Base-by-base conservation (phyloP, 2,888 invertebrate genomes). In the Agonopterix arenella region DNA sequence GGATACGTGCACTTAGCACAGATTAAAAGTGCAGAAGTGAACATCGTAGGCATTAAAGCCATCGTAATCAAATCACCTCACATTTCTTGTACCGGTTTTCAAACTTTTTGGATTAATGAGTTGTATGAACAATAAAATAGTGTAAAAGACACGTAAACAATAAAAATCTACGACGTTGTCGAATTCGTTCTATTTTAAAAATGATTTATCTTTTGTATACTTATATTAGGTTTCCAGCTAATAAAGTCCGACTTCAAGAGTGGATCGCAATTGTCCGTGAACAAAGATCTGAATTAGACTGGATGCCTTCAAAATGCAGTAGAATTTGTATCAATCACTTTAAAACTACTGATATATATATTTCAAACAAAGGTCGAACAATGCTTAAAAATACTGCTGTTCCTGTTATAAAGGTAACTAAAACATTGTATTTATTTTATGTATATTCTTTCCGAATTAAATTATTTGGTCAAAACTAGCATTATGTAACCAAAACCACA, bases 251-350 rank as follows among this genome's bases (percentile, higher is more conserved):
- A 44, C 53, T 47, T 4, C 40, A 52, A 38, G 42, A 54, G 16
- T 58, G 54, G 58, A 45, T 53, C 8, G 51, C 41, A 45, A 47
- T 53, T 49, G 54, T 54, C 36, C 55, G 58, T 45, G 38, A 47
- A 45, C 53, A 60, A 52, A 57, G 55, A 55, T 49, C 43, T n/a
- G 56, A 58, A 53, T 42, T 37, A 16, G 52, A 55, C 45, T 60
- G 58, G 56, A 51, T 13, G 44, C 58, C 56, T 45, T 47, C 51
- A 47, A 60, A 52, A 49, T 44, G 49, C 46, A 59, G 56, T 41
- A 56, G 46, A 52, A 55, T 59, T 13, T 57, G 56, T 47, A 50
- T 42, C 37, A 50, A 47, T 44, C 60, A 60, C 44, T 60, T 58
- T 45, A 49, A 55, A 45, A 16, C 4, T 44, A 36, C 38, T 41